Conservation (phyloP, 64 coral and sea anemone species). For the Dendrophyllia cribrosa region DNA sequence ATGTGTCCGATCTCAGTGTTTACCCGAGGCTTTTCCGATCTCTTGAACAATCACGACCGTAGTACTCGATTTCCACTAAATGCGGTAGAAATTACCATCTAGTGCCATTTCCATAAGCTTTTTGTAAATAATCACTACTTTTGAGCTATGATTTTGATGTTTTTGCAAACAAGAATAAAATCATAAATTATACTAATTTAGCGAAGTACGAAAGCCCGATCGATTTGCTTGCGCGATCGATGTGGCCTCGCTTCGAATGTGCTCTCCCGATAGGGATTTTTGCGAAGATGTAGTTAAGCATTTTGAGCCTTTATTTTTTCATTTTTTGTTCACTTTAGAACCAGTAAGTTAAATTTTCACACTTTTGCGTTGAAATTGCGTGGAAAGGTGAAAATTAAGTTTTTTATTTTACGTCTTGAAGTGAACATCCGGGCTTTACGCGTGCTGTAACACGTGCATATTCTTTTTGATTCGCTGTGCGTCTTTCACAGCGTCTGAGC, state of each 20-base stretch:
- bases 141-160: neutral
- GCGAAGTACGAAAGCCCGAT: neutral
- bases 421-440: constrained; percentile 84
- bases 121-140: neutral
- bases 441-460: constrained; percentile 82
- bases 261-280: neutral
- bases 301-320: neutral
- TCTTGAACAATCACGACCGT: neutral
- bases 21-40: neutral
- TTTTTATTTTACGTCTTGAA: constrained; percentile 46
- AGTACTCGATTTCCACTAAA: neutral
- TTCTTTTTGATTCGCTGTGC: constrained; percentile 31
- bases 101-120: neutral
- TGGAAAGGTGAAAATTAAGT: neutral
- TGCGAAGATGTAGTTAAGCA: neutral
- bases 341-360: neutral
- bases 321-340: neutral
- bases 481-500: constrained; percentile 56
- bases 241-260: constrained; percentile 45
- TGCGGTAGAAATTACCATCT: neutral
- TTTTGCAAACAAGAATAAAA: neutral
- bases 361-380: neutral
- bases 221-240: constrained; percentile 52
- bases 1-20: constrained; percentile 19
- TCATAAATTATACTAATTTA: constrained; percentile 57